Conservation (phyloP, 2,797 vertebrate genomes). For the Florisuga fusca region DNA sequence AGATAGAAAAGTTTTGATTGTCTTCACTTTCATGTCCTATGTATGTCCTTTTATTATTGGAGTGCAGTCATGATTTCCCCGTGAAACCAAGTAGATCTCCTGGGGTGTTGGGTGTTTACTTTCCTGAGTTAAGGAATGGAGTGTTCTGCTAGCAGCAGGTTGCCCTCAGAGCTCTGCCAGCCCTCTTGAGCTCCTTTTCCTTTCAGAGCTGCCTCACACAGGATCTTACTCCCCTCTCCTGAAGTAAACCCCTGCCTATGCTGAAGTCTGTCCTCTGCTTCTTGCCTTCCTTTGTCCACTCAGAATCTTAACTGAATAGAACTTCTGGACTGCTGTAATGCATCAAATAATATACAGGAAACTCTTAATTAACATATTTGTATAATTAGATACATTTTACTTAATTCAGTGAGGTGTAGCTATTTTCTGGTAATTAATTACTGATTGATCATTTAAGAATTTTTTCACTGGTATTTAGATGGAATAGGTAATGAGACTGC, state of each 20-base stretch:
- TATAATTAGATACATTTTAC: slow-evolving; percentile 14
- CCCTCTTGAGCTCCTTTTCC: neutral
- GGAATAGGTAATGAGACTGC: neutral
- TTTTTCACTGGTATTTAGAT: slow-evolving; percentile 15
- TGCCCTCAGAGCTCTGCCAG: neutral
- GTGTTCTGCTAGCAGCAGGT: neutral
- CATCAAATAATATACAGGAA: neutral
- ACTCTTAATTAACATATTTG: slow-evolving; percentile 24
- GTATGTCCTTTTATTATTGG: neutral
- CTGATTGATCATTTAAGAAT: slow-evolving; percentile 13
- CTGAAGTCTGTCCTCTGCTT: neutral
- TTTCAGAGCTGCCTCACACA: neutral
- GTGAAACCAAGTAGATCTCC: neutral
- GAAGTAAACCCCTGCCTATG: too few species aligned
- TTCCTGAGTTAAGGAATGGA: neutral
- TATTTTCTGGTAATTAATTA: slow-evolving; percentile 48
- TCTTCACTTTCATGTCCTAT: neutral
- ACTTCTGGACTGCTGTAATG: neutral
- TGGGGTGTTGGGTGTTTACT: neutral
- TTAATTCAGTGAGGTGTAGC: slow-evolving; percentile 14
- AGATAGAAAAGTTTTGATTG: neutral
- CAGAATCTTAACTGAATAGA: neutral
- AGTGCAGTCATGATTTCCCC: neutral
- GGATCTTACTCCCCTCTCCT: neutral
- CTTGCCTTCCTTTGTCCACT: neutral